phyloP scores from a whole-genome alignment of 1,140 invertebrate species.

The Drosophila pseudoananassae region DNA sequence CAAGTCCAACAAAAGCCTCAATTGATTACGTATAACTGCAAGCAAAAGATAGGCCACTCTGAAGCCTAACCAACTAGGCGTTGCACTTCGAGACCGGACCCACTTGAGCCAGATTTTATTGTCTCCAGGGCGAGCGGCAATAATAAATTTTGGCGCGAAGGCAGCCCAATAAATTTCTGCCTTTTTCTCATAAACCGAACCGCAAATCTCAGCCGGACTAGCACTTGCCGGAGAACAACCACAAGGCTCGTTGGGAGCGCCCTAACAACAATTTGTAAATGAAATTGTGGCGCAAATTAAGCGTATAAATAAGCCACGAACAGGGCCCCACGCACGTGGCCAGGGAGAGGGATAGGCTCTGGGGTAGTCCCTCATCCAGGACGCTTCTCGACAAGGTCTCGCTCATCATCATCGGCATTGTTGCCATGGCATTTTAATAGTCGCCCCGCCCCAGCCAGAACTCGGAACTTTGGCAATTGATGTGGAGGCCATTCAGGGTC shows the following conservation, averaged over 20 bases:
- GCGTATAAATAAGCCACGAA: constrained; percentile 79
- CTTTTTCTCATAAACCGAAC: constrained; percentile 78
- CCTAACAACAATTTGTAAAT: constrained; percentile 78
- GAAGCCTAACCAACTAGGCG: constrained; percentile 65
- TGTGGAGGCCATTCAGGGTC: constrained; percentile 20
- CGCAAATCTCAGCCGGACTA: constrained; percentile 67
- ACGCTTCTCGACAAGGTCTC: constrained; percentile 41
- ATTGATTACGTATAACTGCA: not conserved
- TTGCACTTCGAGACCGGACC: constrained; percentile 36
- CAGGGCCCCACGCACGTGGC: constrained; percentile 26
- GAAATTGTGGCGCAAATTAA: constrained; percentile 81
- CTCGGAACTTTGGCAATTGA: constrained; percentile 67
- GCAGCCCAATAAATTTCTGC: constrained; percentile 65
- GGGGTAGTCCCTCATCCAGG: constrained; percentile 11
- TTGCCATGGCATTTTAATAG: constrained; percentile 45
- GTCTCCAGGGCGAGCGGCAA: constrained; percentile 30
- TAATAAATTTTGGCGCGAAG: constrained; percentile 50
- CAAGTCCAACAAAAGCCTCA: not conserved
- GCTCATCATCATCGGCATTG: constrained; percentile 33
- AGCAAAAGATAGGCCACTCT: not conserved
- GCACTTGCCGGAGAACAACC: constrained; percentile 24
- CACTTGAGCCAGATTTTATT: constrained; percentile 39
- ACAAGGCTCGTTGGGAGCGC: constrained; percentile 63
- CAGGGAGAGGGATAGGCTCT: constrained; percentile 3
- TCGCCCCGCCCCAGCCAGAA: constrained; percentile 25